phyloP scores from a whole-genome alignment of 2,797 vertebrate species.

The Acanthurus leucopareius region DNA sequence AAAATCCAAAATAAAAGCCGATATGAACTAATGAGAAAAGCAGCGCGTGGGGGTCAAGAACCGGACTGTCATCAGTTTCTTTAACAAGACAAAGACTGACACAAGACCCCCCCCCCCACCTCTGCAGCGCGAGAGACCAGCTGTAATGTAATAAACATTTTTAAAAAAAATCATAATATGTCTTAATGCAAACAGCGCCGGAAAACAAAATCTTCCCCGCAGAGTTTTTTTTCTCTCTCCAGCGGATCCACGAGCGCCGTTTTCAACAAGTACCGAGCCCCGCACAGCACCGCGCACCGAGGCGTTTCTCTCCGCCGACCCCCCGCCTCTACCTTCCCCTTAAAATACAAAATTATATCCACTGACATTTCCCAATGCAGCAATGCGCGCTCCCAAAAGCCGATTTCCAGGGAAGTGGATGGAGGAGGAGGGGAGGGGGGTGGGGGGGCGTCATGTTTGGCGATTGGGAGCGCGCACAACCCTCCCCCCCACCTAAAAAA shows the following conservation, averaged over 20 bases:
- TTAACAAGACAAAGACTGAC: slow-evolving; percentile 31
- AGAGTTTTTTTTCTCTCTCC: slow-evolving; percentile 32
- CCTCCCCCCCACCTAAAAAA: slow-evolving; percentile 57
- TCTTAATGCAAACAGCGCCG: slow-evolving; percentile 22
- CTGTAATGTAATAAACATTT: not conserved
- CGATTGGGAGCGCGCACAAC: slow-evolving; percentile 73
- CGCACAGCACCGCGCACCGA: slow-evolving; percentile 15
- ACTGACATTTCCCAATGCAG: slow-evolving; percentile 84
- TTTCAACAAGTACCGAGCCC: slow-evolving; percentile 65
- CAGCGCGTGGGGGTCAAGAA: not conserved
- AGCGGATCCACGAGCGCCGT: slow-evolving; percentile 15
- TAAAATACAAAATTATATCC: slow-evolving; percentile 80
- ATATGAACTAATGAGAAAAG: slow-evolving; percentile 19
- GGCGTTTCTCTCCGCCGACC: slow-evolving; percentile 34
- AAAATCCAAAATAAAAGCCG: slow-evolving; percentile 51
- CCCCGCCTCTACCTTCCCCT: slow-evolving; percentile 56
- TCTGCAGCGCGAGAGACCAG: not conserved
- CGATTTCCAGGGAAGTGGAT: slow-evolving; percentile 75
- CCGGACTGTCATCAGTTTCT: not conserved
- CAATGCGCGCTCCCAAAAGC: slow-evolving; percentile 84
- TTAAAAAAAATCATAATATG: not conserved
- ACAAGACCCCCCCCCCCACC: not conserved
- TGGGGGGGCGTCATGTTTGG: slow-evolving; percentile 66
- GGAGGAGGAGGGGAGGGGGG: slow-evolving; percentile 41
- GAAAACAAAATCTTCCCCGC: slow-evolving; percentile 5